Evolutionary conservation across 2,888 invertebrate genomes (phyloP).

Genomic region (Ophion ventricosus): DNA sequence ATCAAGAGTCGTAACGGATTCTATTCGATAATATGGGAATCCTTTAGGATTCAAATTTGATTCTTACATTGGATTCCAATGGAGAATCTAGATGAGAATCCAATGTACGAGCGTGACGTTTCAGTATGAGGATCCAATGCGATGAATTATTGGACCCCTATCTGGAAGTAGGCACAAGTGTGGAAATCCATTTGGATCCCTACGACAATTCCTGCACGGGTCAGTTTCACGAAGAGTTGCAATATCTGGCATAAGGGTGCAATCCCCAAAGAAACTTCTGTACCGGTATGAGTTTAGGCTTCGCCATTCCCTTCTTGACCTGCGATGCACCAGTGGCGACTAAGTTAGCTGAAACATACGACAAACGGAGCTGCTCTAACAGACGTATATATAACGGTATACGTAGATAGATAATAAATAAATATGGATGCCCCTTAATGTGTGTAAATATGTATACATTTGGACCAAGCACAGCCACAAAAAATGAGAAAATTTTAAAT

Average conservation of each 20-base stretch:
- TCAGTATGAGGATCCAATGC: no score
- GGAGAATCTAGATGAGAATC: no score
- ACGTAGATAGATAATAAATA: not conserved
- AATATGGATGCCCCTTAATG: not conserved
- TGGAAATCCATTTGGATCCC: no score
- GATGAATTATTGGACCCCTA: no score
- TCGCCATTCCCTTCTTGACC: not conserved
- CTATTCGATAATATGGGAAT: no score
- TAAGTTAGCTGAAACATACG: not conserved
- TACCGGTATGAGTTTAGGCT: not conserved
- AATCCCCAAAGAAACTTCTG: not conserved
- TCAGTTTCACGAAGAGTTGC: not conserved
- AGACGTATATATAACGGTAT: not conserved
- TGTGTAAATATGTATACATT: not conserved
- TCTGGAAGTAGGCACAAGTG: no score
- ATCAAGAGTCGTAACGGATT: no score
- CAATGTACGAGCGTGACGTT: no score
- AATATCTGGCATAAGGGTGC: not conserved
- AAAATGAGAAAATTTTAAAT: slow-evolving; percentile 9
- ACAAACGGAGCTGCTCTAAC: not conserved
- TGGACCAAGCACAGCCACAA: not conserved
- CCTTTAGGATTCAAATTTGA: no score
- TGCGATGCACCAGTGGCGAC: not conserved
- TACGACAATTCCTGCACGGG: no score
- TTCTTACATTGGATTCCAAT: no score